Percentiles rank a stretch among this genome's conserved stretches.
Evolutionary conservation across 2,113 vertebrate genomes (phyloP).

Genomic region (Gopherus flavomarginatus): DNA sequence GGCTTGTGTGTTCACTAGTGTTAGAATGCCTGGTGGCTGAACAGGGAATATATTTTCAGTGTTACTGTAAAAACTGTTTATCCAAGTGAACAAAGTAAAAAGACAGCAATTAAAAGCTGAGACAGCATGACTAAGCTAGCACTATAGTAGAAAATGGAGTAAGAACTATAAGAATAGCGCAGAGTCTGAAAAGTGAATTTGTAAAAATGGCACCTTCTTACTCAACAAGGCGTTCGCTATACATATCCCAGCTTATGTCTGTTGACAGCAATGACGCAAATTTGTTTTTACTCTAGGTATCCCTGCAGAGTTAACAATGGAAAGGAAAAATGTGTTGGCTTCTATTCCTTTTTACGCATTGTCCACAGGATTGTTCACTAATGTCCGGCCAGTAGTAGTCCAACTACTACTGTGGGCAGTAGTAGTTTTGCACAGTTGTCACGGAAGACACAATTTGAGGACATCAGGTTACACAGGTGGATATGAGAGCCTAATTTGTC

Average conservation of each 20-base stretch:
- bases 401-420: background rate
- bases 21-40: background rate
- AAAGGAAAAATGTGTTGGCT: background rate
- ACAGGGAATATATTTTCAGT: background rate
- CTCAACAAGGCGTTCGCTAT: background rate
- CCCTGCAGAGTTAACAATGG: accelerated
- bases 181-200: background rate
- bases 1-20: background rate
- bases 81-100: background rate
- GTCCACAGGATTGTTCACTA: too few species aligned
- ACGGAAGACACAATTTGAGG: background rate
- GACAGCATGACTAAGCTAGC: too few species aligned
- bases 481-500: background rate
- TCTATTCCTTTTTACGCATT: too few species aligned
- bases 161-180: background rate
- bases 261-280: too few species aligned
- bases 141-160: too few species aligned
- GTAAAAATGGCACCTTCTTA: accelerated
- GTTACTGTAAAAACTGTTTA: background rate
- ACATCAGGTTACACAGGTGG: background rate
- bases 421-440: background rate
- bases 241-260: background rate
- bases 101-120: background rate
- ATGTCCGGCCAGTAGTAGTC: background rate
- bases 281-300: background rate